Percentiles rank a stretch among this genome's conserved stretches.
Conservation (phyloP, 1,140 invertebrate genomes). For the Musca vetustissima region DNA sequence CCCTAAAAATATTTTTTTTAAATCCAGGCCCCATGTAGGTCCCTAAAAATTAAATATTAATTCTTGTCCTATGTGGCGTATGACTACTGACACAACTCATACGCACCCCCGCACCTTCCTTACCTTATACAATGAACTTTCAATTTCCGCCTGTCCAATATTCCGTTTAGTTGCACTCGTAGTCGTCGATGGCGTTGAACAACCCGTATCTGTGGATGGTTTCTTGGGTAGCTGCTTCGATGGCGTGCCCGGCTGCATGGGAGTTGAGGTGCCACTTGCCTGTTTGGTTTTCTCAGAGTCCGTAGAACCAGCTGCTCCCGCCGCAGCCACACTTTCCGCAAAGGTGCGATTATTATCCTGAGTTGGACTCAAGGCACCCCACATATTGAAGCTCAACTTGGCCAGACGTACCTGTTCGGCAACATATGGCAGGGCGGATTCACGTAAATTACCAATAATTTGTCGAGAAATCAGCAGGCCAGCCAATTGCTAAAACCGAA, state of each 20-base stretch:
- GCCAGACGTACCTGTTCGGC: constrained; percentile 78
- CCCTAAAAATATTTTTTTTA: not conserved
- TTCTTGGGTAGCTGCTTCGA: constrained; percentile 25
- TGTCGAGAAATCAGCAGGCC: constrained; percentile 92
- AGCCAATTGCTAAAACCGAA: constrained; percentile 77
- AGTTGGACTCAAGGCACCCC: constrained; percentile 78
- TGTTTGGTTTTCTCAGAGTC: constrained; percentile 14
- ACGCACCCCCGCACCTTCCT: constrained; percentile 25
- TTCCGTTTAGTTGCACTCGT: constrained; percentile 60
- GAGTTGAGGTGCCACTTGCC: constrained; percentile 34
- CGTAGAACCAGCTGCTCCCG: not conserved
- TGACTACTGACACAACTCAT: not conserved
- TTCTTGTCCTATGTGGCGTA: too few species aligned
- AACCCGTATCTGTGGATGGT: constrained; percentile 18
- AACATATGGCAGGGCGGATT: constrained; percentile 86
- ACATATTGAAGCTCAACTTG: constrained; percentile 78
- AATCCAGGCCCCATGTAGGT: too few species aligned
- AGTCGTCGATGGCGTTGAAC: constrained; percentile 3
- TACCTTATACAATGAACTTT: constrained; percentile 88
- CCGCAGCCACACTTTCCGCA: constrained; percentile 31
- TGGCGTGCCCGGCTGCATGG: constrained; percentile 25
- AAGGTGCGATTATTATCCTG: constrained; percentile 54
- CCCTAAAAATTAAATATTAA: too few species aligned
- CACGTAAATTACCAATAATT: constrained; percentile 90
- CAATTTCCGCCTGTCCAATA: constrained; percentile 88